A percentile compares a stretch with the other conserved stretches of the same genome.
Evolutionary conservation across 2,797 vertebrate genomes (phyloP).

Genomic region (Allochrocebus solatus): DNA sequence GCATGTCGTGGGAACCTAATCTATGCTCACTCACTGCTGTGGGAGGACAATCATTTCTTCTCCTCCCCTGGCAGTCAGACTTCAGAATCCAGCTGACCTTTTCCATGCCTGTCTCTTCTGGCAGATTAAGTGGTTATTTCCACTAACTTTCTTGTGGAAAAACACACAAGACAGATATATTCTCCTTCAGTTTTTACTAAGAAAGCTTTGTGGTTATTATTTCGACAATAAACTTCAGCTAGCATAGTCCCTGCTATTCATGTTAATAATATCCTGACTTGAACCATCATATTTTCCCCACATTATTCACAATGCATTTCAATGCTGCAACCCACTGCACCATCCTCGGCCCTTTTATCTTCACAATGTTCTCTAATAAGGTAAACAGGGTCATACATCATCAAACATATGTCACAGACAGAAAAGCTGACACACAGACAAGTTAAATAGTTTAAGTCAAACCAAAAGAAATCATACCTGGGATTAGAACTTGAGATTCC

Average conservation of each 20-base stretch:
- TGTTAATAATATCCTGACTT: slow-evolving; percentile 26
- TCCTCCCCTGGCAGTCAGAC: not conserved
- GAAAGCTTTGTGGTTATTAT: slow-evolving; percentile 22
- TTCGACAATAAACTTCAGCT: slow-evolving; percentile 1
- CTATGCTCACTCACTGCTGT: not conserved
- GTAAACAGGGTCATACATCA: slow-evolving; percentile 1
- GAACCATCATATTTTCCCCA: not conserved
- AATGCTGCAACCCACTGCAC: not conserved
- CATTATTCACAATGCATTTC: not conserved
- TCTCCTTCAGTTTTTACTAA: slow-evolving; percentile 43
- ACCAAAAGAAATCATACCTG: not conserved
- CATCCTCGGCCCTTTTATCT: not conserved
- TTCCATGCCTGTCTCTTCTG: slow-evolving; percentile 24
- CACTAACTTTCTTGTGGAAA: slow-evolving; percentile 4
- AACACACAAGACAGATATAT: not conserved
- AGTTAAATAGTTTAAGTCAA: slow-evolving; percentile 15
- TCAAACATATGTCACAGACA: not conserved
- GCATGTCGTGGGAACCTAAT: not conserved
- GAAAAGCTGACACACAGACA: not conserved
- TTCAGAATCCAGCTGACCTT: slow-evolving; percentile 33
- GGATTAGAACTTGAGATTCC: not conserved
- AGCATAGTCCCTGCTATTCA: not conserved
- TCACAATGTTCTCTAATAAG: not conserved
- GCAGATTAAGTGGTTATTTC: slow-evolving; percentile 15
- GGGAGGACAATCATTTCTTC: not conserved